Base-by-base conservation (phyloP, 2,797 vertebrate genomes). In the Phyllotis vaccarum region DNA sequence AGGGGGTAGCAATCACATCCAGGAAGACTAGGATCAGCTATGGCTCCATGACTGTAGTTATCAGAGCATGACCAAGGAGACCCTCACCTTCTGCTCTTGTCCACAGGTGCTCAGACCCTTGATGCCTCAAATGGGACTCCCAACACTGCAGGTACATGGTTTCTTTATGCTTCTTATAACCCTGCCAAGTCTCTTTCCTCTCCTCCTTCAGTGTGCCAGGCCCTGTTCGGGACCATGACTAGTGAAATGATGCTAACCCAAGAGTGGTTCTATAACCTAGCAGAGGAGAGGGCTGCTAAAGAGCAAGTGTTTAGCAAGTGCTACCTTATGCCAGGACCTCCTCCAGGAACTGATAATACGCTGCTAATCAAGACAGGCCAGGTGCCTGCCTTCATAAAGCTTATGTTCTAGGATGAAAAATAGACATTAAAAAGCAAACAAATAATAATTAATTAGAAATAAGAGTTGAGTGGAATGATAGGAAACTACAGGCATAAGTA, bases 91-190 rank as follows among this genome's bases (percentile, higher is more conserved):
- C 89, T 95, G n/a, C 52, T 94, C 66, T 95, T 68, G 60, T 89
- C 82, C 24, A 34, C 68, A 98, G 97, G 62, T 82, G 54, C 70
- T 58, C 52, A n/a, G 6, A 6, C 46, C 58, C 29, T 34, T 5
- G 87, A 68, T 29, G 10, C 78, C 49, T 6, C 6, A 5, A 96
- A 10, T 0, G 94, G 97, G 86, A 31, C 54, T 12, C 72, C 96
- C 2, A 3, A 7, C 3, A 27, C 19, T 17, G 2, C 96, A 97
- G 97, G 97, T 98, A 97, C 2, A 1, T 88, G 54, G 3, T 37
- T 40, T 56, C 49, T 37, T 68, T 24, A 3, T n/a, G n/a, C 11
- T 76, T 54, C 31, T 60, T 27, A 7, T 1, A 13, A 12, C 3
- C 5, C n/a, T 70, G 52, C 54, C 14, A n/a, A 10, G 0, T 11